Evolutionary conservation across 2,888 invertebrate species (phyloP).

Genomic region (Xestia rhomboidea): DNA sequence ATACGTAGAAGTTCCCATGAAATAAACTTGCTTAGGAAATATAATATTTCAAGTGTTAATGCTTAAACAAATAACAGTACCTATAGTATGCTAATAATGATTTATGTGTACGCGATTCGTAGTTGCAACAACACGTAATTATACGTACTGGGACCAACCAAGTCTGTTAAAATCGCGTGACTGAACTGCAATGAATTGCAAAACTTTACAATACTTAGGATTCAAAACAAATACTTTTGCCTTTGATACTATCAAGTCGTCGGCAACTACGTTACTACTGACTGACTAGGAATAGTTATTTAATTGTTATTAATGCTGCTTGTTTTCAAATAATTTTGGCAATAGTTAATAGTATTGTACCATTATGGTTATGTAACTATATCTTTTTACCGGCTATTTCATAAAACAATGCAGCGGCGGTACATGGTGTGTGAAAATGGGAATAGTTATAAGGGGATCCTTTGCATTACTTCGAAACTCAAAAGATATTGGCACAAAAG

Average conservation of each 20-base stretch:
- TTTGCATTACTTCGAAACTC: not conserved
- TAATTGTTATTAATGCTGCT: conserved; percentile 8
- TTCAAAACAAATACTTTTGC: conserved; percentile 48
- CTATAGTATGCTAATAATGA: not conserved
- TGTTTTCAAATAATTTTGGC: not conserved
- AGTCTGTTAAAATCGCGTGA: conserved; percentile 45
- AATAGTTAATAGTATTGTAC: not conserved
- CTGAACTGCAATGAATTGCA: conserved; percentile 26
- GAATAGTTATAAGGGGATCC: not conserved
- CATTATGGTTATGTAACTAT: not conserved
- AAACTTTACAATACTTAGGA: conserved; percentile 46
- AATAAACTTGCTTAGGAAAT: not conserved
- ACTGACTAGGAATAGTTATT: conserved; percentile 32
- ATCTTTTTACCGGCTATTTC: not conserved
- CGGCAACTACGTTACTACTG: conserved; percentile 46
- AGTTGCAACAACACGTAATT: not conserved
- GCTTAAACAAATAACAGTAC: not conserved
- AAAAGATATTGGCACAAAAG: not conserved
- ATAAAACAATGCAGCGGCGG: not conserved
- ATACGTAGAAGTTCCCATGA: not conserved
- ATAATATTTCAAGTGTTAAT: not conserved
- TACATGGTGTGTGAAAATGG: too few relatives aligned
- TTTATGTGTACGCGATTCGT: not conserved
- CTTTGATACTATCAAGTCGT: conserved; percentile 31
- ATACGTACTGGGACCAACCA: not conserved